These are phyloP conservation scores for Planiliza haematocheilus DNA, from an alignment of 2,113 vertebrate genomes.

Conservation along the genomic window DNA sequence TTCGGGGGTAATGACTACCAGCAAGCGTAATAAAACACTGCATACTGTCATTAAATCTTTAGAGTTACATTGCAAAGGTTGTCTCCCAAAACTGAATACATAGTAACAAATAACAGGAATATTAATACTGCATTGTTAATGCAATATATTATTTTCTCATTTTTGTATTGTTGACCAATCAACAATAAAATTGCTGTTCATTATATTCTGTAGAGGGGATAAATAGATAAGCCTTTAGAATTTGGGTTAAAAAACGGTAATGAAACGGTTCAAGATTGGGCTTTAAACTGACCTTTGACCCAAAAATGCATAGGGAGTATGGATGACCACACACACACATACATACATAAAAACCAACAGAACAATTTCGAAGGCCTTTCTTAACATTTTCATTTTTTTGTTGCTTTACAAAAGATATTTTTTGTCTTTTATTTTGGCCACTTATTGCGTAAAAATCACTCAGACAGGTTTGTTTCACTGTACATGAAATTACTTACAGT, in stretches of 20 bases:
- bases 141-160: not conserved
- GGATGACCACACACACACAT: slow-evolving; percentile 72
- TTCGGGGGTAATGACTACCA: not conserved
- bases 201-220: not conserved
- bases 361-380: slow-evolving; percentile 82
- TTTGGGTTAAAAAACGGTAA: fast-evolving
- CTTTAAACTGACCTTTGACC: slow-evolving; percentile 66
- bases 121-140: not conserved
- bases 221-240: not conserved
- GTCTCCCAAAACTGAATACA: not conserved
- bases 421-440: slow-evolving; percentile 52
- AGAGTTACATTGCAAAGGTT: no score
- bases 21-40: not conserved
- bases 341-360: slow-evolving; percentile 57
- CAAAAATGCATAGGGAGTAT: slow-evolving; percentile 71
- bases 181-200: not conserved
- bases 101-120: not conserved
- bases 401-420: slow-evolving; percentile 55
- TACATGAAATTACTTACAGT: slow-evolving; percentile 73
- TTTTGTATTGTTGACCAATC: not conserved
- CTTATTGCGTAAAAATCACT: slow-evolving; percentile 60
- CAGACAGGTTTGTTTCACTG: slow-evolving; percentile 38
- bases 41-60: not conserved
- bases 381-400: slow-evolving; percentile 72
- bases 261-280: slow-evolving; percentile 51